phyloP scores from a whole-genome alignment of 2,113 vertebrate genomes.

The Mesoclemmys tuberculata region DNA sequence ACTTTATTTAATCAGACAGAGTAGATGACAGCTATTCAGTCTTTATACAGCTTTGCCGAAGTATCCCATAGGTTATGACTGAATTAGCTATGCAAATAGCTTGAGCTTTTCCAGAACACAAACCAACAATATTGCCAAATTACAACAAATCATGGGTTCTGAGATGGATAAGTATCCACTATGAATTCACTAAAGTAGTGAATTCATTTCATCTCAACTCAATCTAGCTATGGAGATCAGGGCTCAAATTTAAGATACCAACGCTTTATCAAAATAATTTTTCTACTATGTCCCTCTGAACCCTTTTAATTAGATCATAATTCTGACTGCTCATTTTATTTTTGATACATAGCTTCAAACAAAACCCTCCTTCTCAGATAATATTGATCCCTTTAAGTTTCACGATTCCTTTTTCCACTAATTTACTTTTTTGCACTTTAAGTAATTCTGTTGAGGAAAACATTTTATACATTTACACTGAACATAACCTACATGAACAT shows the following conservation, averaged over 20 bases:
- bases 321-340: not conserved
- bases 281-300: not conserved
- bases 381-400: not conserved
- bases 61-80: not conserved
- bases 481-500: not conserved
- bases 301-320: not conserved
- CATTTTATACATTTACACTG: not conserved
- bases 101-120: not conserved
- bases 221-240: not conserved
- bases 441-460: not conserved
- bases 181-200: not conserved
- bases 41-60: not conserved
- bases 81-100: not conserved
- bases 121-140: not conserved
- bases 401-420: not conserved
- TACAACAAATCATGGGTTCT: not conserved
- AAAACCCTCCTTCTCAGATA: not conserved
- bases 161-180: not conserved
- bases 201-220: not conserved
- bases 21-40: not conserved
- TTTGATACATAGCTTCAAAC: not conserved
- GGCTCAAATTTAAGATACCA: not conserved
- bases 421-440: not conserved
- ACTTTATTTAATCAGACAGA: not conserved
- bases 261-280: not conserved